Conservation (phyloP, 2,113 vertebrate genomes). For the Sceloporus undulatus region DNA sequence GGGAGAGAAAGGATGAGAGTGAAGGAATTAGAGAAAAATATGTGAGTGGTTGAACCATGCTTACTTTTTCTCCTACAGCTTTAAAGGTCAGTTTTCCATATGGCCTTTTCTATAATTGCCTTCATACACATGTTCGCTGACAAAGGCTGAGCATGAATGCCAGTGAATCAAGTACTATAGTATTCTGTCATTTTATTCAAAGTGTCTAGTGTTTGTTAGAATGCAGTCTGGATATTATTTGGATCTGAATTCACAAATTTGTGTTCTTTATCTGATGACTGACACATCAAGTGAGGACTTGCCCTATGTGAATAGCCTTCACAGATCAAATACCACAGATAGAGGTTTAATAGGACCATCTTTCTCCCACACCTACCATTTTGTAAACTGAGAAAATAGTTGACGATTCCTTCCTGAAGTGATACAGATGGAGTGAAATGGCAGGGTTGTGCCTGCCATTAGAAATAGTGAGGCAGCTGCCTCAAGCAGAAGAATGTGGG, state of each 20-base stretch:
- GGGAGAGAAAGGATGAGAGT: not conserved
- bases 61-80: not conserved
- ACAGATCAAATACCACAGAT: not conserved
- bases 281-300: not conserved
- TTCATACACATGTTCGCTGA: slow-evolving; percentile 10
- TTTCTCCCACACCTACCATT: not conserved
- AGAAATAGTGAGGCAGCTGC: too few species aligned
- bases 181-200: not conserved
- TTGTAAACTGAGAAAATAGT: not conserved
- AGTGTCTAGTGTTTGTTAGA: not conserved
- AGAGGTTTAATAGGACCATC: not conserved
- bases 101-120: slow-evolving; percentile 29
- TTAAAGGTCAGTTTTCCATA: slow-evolving; percentile 41
- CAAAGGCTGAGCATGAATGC: slow-evolving; percentile 1
- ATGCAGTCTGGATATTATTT: not conserved
- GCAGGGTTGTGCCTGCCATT: too few species aligned
- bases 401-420: not conserved
- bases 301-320: not conserved
- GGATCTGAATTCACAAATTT: not conserved
- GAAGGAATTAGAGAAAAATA: not conserved
- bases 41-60: not conserved
- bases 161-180: not conserved
- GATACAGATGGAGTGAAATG: too few species aligned
- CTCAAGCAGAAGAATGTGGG: too few species aligned
- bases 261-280: not conserved